Percentiles rank a stretch among this genome's conserved stretches.
Evolutionary conservation across 2,888 invertebrate species (phyloP).

Genomic region (Aphidius colemani): DNA sequence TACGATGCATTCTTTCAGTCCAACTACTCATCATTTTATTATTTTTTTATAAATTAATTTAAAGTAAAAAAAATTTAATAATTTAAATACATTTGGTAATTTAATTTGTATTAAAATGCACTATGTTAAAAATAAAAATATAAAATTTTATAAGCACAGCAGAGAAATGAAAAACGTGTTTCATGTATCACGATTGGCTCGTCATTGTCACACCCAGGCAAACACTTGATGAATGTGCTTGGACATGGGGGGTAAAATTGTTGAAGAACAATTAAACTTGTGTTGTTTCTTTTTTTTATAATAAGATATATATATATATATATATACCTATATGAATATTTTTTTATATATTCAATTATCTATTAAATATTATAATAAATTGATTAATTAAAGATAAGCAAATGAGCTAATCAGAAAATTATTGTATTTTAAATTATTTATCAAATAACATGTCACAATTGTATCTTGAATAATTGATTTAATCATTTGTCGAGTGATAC

Average conservation of each 20-base stretch:
- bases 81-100: neutral
- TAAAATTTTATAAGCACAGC: neutral
- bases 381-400: no score
- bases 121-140: neutral
- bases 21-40: slow-evolving; percentile 78
- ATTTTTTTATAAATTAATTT: neutral
- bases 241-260: no score
- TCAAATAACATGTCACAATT: no score
- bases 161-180: neutral
- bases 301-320: no score
- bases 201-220: slow-evolving; percentile 11
- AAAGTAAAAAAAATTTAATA: neutral
- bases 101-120: neutral
- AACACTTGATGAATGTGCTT: no score
- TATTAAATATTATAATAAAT: no score
- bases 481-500: no score
- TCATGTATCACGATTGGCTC: neutral
- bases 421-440: no score
- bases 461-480: no score
- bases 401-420: no score
- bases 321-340: no score
- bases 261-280: neutral
- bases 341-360: neutral
- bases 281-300: neutral
- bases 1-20: slow-evolving; percentile 89